Evolutionary conservation across 2,797 vertebrate species (phyloP).

Genomic region (Xenentodon cancila): DNA sequence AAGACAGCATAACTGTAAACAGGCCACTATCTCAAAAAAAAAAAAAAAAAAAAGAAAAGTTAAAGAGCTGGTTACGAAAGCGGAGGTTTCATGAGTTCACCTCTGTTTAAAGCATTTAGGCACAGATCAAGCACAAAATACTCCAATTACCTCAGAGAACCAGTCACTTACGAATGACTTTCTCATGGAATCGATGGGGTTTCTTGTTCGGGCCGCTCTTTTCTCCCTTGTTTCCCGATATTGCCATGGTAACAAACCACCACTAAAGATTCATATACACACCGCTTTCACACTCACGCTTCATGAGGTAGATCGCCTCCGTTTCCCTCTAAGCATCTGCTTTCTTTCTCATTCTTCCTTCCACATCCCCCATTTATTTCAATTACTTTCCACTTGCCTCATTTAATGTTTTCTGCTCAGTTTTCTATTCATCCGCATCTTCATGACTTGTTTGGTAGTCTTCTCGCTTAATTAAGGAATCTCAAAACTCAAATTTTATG

Average conservation of each 20-base stretch:
- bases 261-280: constrained; percentile 51
- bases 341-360: constrained; percentile 51
- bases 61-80: constrained; percentile 9
- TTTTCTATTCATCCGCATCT: constrained; percentile 10
- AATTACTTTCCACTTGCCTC: constrained; percentile 29
- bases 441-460: not conserved
- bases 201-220: constrained; percentile 54
- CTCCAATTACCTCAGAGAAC: constrained; percentile 26
- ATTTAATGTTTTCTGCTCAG: constrained; percentile 1
- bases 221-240: constrained; percentile 39
- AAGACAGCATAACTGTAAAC: constrained; percentile 40
- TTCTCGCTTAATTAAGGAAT: constrained; percentile 1
- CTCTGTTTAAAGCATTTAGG: constrained; percentile 10
- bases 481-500: not conserved
- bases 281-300: constrained; percentile 53
- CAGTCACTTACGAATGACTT: constrained; percentile 31
- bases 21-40: constrained; percentile 25
- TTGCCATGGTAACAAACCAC: constrained; percentile 70
- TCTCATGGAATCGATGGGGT: constrained; percentile 54
- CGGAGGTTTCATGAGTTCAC: constrained; percentile 30
- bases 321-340: constrained; percentile 47
- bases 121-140: constrained; percentile 2
- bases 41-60: constrained; percentile 19
- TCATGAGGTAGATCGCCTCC: constrained; percentile 59
- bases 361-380: constrained; percentile 16